Evolutionary conservation across 2,797 vertebrate species (phyloP).

Genomic region (Poecilia gillii): DNA sequence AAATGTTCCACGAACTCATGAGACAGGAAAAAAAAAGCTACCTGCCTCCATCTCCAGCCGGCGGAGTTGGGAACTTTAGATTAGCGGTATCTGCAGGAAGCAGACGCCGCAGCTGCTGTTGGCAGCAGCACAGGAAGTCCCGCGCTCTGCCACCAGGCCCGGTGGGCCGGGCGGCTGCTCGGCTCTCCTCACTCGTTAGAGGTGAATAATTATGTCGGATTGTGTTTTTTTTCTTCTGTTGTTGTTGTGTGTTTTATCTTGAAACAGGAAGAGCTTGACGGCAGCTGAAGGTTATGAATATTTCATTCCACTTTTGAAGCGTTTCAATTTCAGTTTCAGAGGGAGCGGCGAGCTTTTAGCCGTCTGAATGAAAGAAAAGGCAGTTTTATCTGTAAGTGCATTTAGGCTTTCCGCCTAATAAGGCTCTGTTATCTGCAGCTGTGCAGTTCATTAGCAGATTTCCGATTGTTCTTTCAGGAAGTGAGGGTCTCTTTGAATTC

Average conservation of each 20-base stretch:
- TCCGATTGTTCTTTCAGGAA: constrained; percentile 37
- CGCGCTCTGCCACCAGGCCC: constrained; percentile 3
- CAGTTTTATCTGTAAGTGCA: constrained; percentile 58
- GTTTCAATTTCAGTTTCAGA: constrained; percentile 61
- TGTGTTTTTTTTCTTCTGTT: constrained; percentile 9
- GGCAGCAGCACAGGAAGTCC: not conserved
- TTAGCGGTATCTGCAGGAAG: constrained; percentile 27
- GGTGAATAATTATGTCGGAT: constrained; percentile 31
- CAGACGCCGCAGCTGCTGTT: constrained; percentile 5
- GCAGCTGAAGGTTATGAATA: constrained; percentile 57
- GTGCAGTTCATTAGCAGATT: constrained; percentile 54
- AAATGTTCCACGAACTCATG: constrained; percentile 14
- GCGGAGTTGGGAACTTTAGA: constrained; percentile 10
- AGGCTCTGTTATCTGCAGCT: constrained; percentile 45
- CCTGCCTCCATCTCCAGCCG: constrained; percentile 11
- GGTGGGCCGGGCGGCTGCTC: constrained; percentile 27
- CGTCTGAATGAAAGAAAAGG: constrained; percentile 54
- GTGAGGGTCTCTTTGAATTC: constrained; percentile 28
- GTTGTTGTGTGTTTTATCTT: constrained; percentile 33
- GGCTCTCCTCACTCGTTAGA: constrained; percentile 13
- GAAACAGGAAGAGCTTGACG: constrained; percentile 24
- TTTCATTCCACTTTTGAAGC: constrained; percentile 58
- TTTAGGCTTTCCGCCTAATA: constrained; percentile 57
- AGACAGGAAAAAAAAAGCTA: constrained; percentile 5
- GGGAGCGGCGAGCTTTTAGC: constrained; percentile 45